Conservation (phyloP, 64 coral and sea anemone species). For the Orbicella faveolata region DNA sequence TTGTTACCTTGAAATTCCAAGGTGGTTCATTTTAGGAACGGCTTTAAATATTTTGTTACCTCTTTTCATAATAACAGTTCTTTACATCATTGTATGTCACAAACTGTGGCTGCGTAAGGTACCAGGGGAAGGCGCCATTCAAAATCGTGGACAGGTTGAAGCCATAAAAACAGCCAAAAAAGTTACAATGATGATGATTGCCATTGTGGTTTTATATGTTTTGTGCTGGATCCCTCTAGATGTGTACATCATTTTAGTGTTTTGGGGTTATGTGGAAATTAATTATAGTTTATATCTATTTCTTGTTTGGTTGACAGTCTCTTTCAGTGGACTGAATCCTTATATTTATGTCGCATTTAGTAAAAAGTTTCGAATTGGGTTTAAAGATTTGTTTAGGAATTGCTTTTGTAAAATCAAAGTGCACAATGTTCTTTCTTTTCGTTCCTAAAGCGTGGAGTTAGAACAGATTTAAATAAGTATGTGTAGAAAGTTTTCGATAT, state of each 20-base stretch:
- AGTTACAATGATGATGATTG: background rate
- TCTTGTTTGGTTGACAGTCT: background rate
- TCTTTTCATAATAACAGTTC: background rate
- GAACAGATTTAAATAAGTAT: background rate
- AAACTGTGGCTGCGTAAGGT: background rate
- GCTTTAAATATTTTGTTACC: background rate
- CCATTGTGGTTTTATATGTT: background rate
- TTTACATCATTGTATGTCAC: background rate
- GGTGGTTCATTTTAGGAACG: background rate
- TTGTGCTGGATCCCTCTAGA: background rate
- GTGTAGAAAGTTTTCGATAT: too few species aligned
- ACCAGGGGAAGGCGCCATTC: background rate
- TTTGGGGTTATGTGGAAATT: background rate
- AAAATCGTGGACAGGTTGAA: background rate
- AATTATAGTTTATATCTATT: background rate
- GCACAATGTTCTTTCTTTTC: background rate
- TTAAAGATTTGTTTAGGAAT: background rate
- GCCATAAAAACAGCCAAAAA: background rate
- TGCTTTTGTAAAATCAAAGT: background rate
- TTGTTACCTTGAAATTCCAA: background rate
- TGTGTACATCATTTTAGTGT: background rate
- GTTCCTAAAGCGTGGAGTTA: background rate
- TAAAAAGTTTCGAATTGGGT: background rate
- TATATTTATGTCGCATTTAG: background rate
- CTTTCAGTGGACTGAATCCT: background rate